These are phyloP conservation scores for Mesocricetus auratus DNA, from an alignment of 2,113 vertebrate species.

Conservation along the genomic window DNA sequence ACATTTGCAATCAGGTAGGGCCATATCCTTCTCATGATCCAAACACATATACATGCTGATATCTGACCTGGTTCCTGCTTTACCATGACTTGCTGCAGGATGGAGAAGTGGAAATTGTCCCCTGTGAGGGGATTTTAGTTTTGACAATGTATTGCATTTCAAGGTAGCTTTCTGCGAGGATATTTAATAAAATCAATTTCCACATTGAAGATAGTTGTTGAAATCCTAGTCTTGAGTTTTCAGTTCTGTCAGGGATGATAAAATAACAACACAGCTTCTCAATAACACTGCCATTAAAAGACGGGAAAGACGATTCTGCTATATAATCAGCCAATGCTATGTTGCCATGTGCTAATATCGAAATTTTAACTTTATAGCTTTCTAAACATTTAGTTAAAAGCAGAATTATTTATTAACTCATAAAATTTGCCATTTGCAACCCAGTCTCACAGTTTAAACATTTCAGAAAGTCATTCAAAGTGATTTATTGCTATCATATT, in stretches of 20 bases:
- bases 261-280: conserved; percentile 19
- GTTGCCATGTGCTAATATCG: neutral
- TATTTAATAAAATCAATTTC: conserved; percentile 50
- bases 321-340: conserved; percentile 9
- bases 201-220: conserved; percentile 15
- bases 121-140: conserved; percentile 42
- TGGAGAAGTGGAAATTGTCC: conserved; percentile 59
- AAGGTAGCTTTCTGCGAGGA: conserved; percentile 3
- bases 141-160: conserved; percentile 34
- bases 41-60: conserved; percentile 49
- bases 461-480: conserved; percentile 63
- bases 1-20: conserved; percentile 56
- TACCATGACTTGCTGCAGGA: conserved; percentile 19
- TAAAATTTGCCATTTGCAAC: conserved; percentile 4
- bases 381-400: conserved; percentile 59
- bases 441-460: conserved; percentile 21
- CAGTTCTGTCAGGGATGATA: neutral
- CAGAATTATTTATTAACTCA: conserved; percentile 16
- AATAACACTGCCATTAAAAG: conserved; percentile 43
- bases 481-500: conserved; percentile 38
- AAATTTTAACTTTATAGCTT: neutral
- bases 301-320: conserved; percentile 22
- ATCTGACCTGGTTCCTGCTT: conserved; percentile 68
- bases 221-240: conserved; percentile 47
- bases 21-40: conserved; percentile 41